These are phyloP conservation scores for Fulica atra DNA, from an alignment of 2,113 vertebrate genomes.

Conservation along the genomic window DNA sequence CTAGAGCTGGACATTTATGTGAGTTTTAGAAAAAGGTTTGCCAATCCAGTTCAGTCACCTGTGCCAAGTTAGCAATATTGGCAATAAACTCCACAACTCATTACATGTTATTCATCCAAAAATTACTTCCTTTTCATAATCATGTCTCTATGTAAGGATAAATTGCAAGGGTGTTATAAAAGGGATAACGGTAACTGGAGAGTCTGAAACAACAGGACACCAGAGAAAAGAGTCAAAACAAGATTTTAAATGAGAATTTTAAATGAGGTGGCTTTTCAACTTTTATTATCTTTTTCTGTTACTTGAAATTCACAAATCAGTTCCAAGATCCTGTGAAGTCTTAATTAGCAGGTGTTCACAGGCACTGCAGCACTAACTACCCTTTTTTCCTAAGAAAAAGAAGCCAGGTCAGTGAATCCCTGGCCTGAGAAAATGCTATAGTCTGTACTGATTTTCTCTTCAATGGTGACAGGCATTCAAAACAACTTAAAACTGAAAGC, in stretches of 20 bases:
- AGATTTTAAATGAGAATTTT: neutral
- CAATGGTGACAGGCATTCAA: neutral
- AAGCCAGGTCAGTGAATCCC: conserved; percentile 1
- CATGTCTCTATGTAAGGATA: neutral
- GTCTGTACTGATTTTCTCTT: neutral
- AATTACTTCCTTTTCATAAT: neutral
- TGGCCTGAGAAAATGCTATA: neutral
- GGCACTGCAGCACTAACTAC: neutral
- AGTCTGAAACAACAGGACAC: neutral
- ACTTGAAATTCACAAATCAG: neutral
- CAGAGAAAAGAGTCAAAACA: neutral
- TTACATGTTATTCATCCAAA: neutral
- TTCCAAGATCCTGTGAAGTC: neutral
- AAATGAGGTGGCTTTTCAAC: neutral
- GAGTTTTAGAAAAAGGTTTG: neutral
- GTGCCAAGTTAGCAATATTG: neutral
- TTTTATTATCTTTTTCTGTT: neutral
- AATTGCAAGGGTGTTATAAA: neutral
- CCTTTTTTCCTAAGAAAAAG: neutral
- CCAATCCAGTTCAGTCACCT: neutral
- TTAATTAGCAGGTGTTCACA: conserved; percentile 16
- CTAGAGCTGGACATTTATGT: neutral
- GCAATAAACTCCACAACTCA: neutral
- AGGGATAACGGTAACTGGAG: neutral
- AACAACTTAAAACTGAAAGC: conserved; percentile 22